A percentile compares a stretch with the other conserved stretches of the same genome.
phyloP scores from a whole-genome alignment of 1,140 invertebrate species.

The Achatina immaculata region DNA sequence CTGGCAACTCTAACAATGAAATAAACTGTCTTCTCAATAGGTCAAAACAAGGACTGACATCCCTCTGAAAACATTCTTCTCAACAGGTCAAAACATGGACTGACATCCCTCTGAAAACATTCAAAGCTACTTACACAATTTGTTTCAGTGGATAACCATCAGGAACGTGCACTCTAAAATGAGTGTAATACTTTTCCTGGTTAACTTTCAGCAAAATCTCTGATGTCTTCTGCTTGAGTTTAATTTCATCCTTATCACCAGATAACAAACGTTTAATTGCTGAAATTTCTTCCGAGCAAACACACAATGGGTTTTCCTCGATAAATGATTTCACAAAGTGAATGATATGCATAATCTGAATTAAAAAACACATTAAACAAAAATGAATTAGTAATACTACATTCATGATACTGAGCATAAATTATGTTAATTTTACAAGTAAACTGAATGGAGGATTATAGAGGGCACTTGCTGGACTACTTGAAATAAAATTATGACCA shows the following conservation, averaged over 20 bases:
- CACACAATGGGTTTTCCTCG: conserved; percentile 80
- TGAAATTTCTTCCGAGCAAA: conserved; percentile 82
- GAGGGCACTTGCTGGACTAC: too few relatives aligned
- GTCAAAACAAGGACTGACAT: neutral
- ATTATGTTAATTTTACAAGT: too few relatives aligned
- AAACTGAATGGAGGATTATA: too few relatives aligned
- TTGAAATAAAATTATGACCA: too few relatives aligned
- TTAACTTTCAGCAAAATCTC: conserved; percentile 76
- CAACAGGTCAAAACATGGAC: neutral
- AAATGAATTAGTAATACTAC: too few relatives aligned
- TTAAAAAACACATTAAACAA: too few relatives aligned
- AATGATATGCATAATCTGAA: conserved; percentile 74
- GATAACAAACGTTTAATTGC: conserved; percentile 74
- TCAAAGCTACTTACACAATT: conserved; percentile 73
- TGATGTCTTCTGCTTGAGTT: conserved; percentile 80
- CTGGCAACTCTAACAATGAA: too few relatives aligned
- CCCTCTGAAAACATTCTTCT: neutral
- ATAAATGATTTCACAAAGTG: conserved; percentile 80
- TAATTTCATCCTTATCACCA: conserved; percentile 74
- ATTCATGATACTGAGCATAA: too few relatives aligned
- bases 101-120: neutral
- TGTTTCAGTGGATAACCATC: conserved; percentile 77
- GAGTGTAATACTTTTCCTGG: conserved; percentile 77
- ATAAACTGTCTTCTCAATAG: neutral
- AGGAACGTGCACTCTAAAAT: conserved; percentile 76